Conservation (phyloP, 2,888 invertebrate species). For the Rhingia rostrata region DNA sequence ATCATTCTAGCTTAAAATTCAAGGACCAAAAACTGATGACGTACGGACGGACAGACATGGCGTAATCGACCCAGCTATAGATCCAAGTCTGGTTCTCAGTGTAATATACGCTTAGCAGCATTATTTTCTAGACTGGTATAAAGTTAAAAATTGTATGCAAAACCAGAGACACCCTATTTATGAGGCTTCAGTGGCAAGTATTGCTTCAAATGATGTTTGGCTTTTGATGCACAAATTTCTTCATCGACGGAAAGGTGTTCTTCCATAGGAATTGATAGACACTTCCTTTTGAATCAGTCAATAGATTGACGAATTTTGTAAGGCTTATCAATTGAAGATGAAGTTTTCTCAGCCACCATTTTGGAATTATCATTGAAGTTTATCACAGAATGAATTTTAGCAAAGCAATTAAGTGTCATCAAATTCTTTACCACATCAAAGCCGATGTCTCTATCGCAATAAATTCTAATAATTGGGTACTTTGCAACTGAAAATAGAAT, state of each 20-base stretch:
- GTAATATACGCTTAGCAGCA: background rate
- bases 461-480: slow-evolving; percentile 7
- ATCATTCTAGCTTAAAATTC: background rate
- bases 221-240: slow-evolving; percentile 14
- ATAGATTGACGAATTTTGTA: slow-evolving; percentile 13
- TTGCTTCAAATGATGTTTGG: slow-evolving; percentile 18
- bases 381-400: no score
- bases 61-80: background rate
- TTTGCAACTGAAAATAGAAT: slow-evolving; percentile 8
- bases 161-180: slow-evolving; percentile 8
- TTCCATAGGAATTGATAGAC: slow-evolving; percentile 13
- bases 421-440: background rate
- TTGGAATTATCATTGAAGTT: slow-evolving; percentile 8
- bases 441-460: background rate
- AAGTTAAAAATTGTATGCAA: slow-evolving; percentile 1
- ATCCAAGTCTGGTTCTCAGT: slow-evolving; percentile 6
- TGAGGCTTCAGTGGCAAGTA: slow-evolving; percentile 13
- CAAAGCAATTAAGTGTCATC: no score
- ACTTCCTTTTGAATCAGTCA: slow-evolving; percentile 18
- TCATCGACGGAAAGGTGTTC: slow-evolving; percentile 6
- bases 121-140: no score
- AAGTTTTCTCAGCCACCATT: slow-evolving; percentile 7
- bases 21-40: no score
- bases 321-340: slow-evolving; percentile 17
- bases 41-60: background rate